Evolutionary conservation across 2,888 invertebrate species (phyloP).

Genomic region (Eulithis testata): DNA sequence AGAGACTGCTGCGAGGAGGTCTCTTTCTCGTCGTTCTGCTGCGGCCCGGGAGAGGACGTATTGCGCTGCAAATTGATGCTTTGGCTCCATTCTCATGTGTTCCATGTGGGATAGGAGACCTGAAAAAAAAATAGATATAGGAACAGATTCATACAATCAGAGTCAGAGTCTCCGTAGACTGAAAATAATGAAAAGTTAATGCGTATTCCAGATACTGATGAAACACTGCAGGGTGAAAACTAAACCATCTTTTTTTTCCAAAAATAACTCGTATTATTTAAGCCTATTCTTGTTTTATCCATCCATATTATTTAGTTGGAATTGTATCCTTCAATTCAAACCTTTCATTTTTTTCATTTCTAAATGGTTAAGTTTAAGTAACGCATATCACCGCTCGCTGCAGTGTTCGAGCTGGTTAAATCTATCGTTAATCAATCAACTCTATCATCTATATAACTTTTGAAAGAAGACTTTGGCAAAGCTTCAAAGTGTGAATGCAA

Average conservation of each 20-base stretch:
- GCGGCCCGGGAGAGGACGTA: conserved; percentile 96
- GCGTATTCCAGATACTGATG: not conserved
- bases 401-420: too few species aligned
- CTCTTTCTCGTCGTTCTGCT: conserved; percentile 94
- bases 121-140: conserved; percentile 67
- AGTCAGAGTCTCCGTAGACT: not conserved
- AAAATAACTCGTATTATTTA: too few species aligned
- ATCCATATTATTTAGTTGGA: too few species aligned
- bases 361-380: too few species aligned
- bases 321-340: too few species aligned
- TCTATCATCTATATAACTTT: too few species aligned
- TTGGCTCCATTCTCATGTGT: conserved; percentile 98
- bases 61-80: conserved; percentile 97
- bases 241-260: too few species aligned
- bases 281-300: too few species aligned
- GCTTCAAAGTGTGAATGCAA: not conserved
- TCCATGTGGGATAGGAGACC: conserved; percentile 97
- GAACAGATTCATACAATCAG: not conserved
- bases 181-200: not conserved
- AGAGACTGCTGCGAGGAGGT: conserved; percentile 88
- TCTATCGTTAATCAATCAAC: too few species aligned
- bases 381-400: too few species aligned
- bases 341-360: too few species aligned
- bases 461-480: too few species aligned
- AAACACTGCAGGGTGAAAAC: not conserved